A percentile compares a stretch with the other conserved stretches of the same genome.
phyloP scores from a whole-genome alignment of 2,888 invertebrate species.

The Drosophila tripunctata region DNA sequence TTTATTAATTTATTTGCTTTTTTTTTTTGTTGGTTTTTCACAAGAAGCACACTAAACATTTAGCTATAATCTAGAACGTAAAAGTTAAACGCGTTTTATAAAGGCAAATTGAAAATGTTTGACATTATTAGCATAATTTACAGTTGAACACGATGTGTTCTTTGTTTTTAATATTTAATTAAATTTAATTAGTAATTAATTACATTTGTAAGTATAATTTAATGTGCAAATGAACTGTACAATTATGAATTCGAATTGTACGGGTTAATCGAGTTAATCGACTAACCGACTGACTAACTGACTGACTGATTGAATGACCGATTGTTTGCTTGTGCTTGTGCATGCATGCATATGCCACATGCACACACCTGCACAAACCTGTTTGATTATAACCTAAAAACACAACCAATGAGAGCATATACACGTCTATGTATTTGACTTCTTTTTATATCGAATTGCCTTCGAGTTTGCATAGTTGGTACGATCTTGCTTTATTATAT shows the following conservation, averaged over 20 bases:
- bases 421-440: slow-evolving; percentile 76
- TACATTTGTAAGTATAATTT: slow-evolving; percentile 26
- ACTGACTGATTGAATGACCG: slow-evolving; percentile 56
- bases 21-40: slow-evolving; percentile 24
- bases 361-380: slow-evolving; percentile 55
- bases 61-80: slow-evolving; percentile 57
- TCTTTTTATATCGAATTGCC: slow-evolving; percentile 38
- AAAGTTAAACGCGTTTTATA: slow-evolving; percentile 57
- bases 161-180: slow-evolving; percentile 14
- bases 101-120: slow-evolving; percentile 79
- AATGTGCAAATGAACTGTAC: slow-evolving; percentile 74
- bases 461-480: slow-evolving; percentile 58
- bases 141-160: slow-evolving; percentile 35
- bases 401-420: slow-evolving; percentile 85
- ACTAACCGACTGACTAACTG: slow-evolving; percentile 21
- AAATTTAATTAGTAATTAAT: slow-evolving; percentile 24
- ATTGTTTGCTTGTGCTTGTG: slow-evolving; percentile 46
- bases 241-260: slow-evolving; percentile 47
- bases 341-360: slow-evolving; percentile 19
- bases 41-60: slow-evolving; percentile 68
- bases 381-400: slow-evolving; percentile 82
- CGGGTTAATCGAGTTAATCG: slow-evolving; percentile 29
- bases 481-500: slow-evolving; percentile 45
- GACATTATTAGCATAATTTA: slow-evolving; percentile 74
- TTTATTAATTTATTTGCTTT: slow-evolving; percentile 10